phyloP scores from a whole-genome alignment of 2,888 invertebrate species.

The Laspeyria flexula region DNA sequence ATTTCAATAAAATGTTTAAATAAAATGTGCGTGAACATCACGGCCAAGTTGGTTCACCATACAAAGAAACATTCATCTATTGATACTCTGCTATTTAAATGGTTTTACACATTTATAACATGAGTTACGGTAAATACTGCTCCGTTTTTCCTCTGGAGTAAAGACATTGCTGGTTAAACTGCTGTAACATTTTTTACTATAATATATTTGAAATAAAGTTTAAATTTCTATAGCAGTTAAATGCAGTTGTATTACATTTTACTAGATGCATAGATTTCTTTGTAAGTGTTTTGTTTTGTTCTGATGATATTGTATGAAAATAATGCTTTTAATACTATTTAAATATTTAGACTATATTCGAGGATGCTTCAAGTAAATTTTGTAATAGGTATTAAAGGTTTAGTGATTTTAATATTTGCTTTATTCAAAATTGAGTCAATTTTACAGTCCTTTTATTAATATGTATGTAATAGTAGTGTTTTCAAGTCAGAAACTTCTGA shows the following conservation, averaged over 20 bases:
- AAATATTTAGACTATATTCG: slow-evolving; percentile 74
- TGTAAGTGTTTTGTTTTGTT: slow-evolving; percentile 62
- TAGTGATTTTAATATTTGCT: slow-evolving; percentile 37
- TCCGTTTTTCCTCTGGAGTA: slow-evolving; percentile 64
- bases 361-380: slow-evolving; percentile 54
- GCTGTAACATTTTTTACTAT: not conserved
- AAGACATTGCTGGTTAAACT: not conserved
- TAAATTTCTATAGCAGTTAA: not conserved
- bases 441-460: not conserved
- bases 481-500: too few relatives aligned
- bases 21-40: slow-evolving; percentile 84
- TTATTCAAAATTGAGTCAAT: slow-evolving; percentile 19
- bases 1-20: slow-evolving; percentile 62
- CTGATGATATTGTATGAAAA: slow-evolving; percentile 80
- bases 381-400: slow-evolving; percentile 43
- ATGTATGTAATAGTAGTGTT: too few relatives aligned
- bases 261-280: too few relatives aligned
- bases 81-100: slow-evolving; percentile 83
- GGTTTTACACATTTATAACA: slow-evolving; percentile 86
- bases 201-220: not conserved
- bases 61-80: slow-evolving; percentile 83
- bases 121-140: slow-evolving; percentile 81
- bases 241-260: not conserved
- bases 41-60: slow-evolving; percentile 85
- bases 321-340: slow-evolving; percentile 82